Base-by-base conservation (phyloP, 2,888 invertebrate genomes). In the Synergus gifuensis region DNA sequence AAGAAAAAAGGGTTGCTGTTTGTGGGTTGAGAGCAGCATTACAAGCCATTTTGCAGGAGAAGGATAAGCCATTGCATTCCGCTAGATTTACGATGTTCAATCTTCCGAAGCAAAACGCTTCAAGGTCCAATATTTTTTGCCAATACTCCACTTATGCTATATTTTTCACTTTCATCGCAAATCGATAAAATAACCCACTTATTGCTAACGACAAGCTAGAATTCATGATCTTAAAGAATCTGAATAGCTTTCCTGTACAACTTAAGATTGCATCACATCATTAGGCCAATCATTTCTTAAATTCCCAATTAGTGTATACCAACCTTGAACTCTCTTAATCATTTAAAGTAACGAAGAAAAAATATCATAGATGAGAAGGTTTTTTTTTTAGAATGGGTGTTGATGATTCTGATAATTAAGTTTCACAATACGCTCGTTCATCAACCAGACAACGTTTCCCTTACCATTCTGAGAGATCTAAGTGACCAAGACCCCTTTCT, bases 71-170 rank as follows among this genome's bases (percentile, higher is more conserved):
- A 73, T 73, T 73, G 73, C 73, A 73, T 73, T 73, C 54, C 73
- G 54, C 73, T 73, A 73, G 73, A 73, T 73, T 73, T 73, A 73
- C 73, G 54, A 73, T 73, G 73, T 54, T 73, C 73, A 73, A 73
- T 73, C 73, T 73, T 54, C n/a, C 54, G 73, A 73, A 73, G 73
- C 73, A 54, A 73, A 73, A 73, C 36, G 73, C 28, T 73, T 36
- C 73, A 73, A 54, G 73, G 54, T 73, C 36, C 73, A 73, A 73
- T 73, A 73, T 54, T 73, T 73, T 73, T 73, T 73, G 36, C 40
- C 54, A 73, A 73, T 54, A 54, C 73, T 73, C 36, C 49, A 73
- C 73, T 73, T 73, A 73, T 73, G 49, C 54, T 54, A 36, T 49
- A 73, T 73, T 73, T 73, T 73, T 54, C 73, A 73, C 73, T 73